Evolutionary conservation across 2,797 vertebrate species (phyloP).

Genomic region (Peromyscus aztecus): DNA sequence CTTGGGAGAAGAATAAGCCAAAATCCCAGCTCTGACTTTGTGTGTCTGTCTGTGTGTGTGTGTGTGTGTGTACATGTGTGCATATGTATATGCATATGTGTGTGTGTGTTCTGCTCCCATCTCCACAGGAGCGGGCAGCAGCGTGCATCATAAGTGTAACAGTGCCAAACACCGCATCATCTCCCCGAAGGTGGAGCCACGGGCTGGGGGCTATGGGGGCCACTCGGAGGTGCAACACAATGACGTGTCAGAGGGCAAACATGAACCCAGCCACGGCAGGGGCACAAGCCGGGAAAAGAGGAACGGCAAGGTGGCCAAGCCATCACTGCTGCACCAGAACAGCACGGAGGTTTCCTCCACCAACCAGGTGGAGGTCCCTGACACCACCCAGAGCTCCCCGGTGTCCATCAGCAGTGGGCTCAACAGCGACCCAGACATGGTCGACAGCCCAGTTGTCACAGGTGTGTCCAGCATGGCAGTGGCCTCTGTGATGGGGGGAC

Average conservation of each 20-base stretch:
- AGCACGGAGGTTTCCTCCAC: conserved; percentile 99
- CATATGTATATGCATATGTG: neutral
- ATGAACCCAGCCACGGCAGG: conserved; percentile 94
- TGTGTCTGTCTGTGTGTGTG: neutral
- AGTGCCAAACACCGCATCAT: conserved; percentile 99
- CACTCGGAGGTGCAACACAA: conserved; percentile 99
- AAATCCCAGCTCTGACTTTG: conserved; percentile 38
- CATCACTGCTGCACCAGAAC: conserved; percentile 96
- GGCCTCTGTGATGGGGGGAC: conserved; percentile 96
- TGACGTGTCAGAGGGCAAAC: conserved; percentile 98
- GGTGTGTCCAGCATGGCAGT: conserved; percentile 96
- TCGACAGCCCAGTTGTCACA: conserved; percentile 96
- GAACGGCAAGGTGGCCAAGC: conserved; percentile 98
- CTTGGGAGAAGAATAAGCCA: neutral
- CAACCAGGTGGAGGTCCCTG: conserved; percentile 99
- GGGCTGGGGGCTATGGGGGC: conserved; percentile 94
- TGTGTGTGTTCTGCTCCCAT: conserved; percentile 60
- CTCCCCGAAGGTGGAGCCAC: conserved; percentile 98
- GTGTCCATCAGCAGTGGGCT: conserved; percentile 99
- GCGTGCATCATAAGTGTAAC: conserved; percentile 99
- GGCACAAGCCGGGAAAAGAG: conserved; percentile 94
- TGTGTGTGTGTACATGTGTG: neutral
- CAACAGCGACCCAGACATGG: conserved; percentile 98
- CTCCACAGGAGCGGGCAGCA: conserved; percentile 96
- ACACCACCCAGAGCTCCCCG: conserved; percentile 99